Evolutionary conservation across 2,113 vertebrate species (phyloP), one percentile per base, ranked within the genome.

Genomic region (Trichomycterus rosablanca): DNA sequence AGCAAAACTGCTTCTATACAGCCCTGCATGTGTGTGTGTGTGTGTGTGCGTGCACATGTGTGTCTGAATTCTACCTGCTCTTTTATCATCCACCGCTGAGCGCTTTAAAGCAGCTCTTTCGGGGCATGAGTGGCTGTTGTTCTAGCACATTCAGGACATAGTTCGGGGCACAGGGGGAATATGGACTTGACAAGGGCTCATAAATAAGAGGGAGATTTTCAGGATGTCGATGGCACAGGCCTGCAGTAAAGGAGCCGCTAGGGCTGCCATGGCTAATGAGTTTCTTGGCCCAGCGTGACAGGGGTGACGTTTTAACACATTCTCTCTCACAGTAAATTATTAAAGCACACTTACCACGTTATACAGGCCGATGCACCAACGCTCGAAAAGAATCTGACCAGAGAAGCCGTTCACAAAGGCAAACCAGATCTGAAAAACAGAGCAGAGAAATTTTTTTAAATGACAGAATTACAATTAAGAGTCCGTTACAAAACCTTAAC

Each of bases 371-470:
- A 98, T 99, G 74, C 95, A 98, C 96, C 96, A 98, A 68, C 95
- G 89, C 75, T 98, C 96, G 75, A 99, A 99, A 44, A 99, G 92
- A 78, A 99, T 98, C 82, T 98, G 96, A 71, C 96, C 96, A 45
- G 96, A 99, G 84, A 99, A 99, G 42, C 96, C 95, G 68, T 98
- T 99, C 68, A 97, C 93, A 57, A 99, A 99, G 5, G 96, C 95
- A 78, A 99, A 99, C 96, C 95, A 99, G 84, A 99, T 88, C 96
- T 99, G 78, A 66, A 83, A 76, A 61, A 78, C 48, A 82, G 84
- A 48, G 1, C 68, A 66, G 44, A 74, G 0, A 54, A 12, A 45
- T 35, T n/a, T n/a, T n/a, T n/a, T n/a, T n/a, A n/a, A n/a, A 35
- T 5, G 10, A 34, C 5, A 34, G 10, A 34, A 34, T 34, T 34